These are phyloP conservation scores for Drosophila tristis DNA, from an alignment of 1,140 invertebrate genomes.

Conservation along the genomic window DNA sequence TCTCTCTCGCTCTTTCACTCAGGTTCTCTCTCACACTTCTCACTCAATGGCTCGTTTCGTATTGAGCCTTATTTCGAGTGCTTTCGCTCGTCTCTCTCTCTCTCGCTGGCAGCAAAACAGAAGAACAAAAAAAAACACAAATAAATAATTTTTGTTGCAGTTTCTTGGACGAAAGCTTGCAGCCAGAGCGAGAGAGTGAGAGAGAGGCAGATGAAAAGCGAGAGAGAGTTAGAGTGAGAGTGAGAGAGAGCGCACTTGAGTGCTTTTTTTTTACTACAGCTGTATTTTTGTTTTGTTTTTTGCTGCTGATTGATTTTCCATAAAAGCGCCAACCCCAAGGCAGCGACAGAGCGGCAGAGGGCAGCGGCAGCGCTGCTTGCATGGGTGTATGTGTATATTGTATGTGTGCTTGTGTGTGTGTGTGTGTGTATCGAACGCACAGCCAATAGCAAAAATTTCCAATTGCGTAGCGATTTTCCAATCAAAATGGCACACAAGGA, in stretches of 20 bases:
- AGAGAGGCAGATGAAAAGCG: neutral
- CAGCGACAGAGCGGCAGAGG: constrained; percentile 19
- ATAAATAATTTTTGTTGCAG: constrained; percentile 48
- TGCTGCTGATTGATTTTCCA: constrained; percentile 77
- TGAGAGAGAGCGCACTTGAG: constrained; percentile 30
- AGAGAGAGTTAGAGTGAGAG: constrained; percentile 6
- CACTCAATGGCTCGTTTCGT: constrained; percentile 75
- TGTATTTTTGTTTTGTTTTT: constrained; percentile 31
- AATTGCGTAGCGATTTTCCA: constrained; percentile 81
- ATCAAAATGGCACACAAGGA: constrained; percentile 72
- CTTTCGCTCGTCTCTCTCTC: constrained; percentile 13
- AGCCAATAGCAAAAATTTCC: constrained; percentile 80
- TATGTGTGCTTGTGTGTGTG: constrained; percentile 32
- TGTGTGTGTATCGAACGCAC: constrained; percentile 68
- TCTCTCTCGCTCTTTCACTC: constrained; percentile 11
- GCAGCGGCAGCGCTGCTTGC: constrained; percentile 25
- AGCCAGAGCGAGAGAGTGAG: constrained; percentile 15
- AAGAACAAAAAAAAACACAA: constrained; percentile 1
- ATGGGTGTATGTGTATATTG: constrained; percentile 9
- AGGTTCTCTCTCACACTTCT: constrained; percentile 29
- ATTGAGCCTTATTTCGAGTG: constrained; percentile 71
- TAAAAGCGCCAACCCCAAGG: constrained; percentile 62
- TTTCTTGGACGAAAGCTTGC: constrained; percentile 60
- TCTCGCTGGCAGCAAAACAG: neutral
- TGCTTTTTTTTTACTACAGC: constrained; percentile 18